Percentiles rank a stretch among this genome's conserved stretches.
These are phyloP conservation scores for Samia ricini DNA, from an alignment of 1,140 invertebrate genomes.

Conservation along the genomic window DNA sequence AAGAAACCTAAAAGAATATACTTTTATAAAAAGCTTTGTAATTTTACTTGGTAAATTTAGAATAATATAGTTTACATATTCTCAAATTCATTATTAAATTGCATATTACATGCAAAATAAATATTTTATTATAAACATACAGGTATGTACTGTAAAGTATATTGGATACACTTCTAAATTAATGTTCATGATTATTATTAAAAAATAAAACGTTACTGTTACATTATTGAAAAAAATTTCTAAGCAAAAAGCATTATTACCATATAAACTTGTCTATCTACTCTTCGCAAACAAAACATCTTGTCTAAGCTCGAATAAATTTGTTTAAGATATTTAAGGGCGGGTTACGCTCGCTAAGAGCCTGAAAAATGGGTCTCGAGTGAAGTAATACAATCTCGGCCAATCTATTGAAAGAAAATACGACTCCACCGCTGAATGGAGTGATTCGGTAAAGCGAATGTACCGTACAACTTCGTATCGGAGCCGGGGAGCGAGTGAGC, in stretches of 20 bases:
- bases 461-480: not conserved
- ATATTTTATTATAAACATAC: no score
- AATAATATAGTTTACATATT: no score
- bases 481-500: not conserved
- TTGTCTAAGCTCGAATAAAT: slow-evolving; percentile 32
- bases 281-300: slow-evolving; percentile 28
- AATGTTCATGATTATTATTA: no score
- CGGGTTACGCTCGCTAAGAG: slow-evolving; percentile 24
- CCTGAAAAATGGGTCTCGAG: slow-evolving; percentile 25
- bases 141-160: no score
- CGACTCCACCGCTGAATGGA: not conserved
- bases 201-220: no score
- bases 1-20: no score
- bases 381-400: slow-evolving; percentile 27
- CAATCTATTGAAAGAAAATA: slow-evolving; percentile 28
- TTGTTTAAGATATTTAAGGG: slow-evolving; percentile 32
- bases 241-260: slow-evolving; percentile 9
- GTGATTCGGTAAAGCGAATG: not conserved
- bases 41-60: no score
- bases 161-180: no score
- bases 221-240: no score
- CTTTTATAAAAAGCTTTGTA: no score
- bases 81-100: no score
- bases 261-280: slow-evolving; percentile 21
- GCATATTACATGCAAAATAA: no score